phyloP scores from a whole-genome alignment of 2,797 vertebrate genomes.

The Acestrorhynchus altus region DNA sequence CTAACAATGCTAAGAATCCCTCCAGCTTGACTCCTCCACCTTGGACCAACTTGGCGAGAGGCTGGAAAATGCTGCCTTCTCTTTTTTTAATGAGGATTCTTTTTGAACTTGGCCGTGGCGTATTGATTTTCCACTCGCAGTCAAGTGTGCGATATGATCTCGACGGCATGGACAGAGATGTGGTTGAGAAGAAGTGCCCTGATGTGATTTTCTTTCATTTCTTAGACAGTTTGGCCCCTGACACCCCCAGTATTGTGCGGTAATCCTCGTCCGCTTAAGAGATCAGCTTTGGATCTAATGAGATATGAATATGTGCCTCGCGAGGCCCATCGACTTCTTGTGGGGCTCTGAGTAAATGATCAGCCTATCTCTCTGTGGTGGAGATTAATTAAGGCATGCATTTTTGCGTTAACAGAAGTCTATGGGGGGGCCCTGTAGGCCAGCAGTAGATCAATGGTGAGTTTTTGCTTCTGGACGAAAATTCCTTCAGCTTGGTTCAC shows the following conservation, averaged over 20 bases:
- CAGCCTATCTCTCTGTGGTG: slow-evolving; percentile 14
- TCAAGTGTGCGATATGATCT: slow-evolving; percentile 69
- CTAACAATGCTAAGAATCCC: slow-evolving; percentile 71
- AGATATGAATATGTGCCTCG: slow-evolving; percentile 60
- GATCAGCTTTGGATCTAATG: slow-evolving; percentile 56
- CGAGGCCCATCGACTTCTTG: slow-evolving; percentile 44
- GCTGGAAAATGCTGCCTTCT: slow-evolving; percentile 56
- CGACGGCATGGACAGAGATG: slow-evolving; percentile 46
- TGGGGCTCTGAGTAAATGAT: slow-evolving; percentile 32
- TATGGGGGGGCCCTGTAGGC: slow-evolving; percentile 46
- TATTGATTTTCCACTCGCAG: slow-evolving; percentile 72
- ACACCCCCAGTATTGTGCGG: slow-evolving; percentile 63
- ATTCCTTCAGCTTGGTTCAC: slow-evolving; percentile 53
- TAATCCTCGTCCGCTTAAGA: slow-evolving; percentile 69
- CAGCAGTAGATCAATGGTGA: slow-evolving; percentile 64
- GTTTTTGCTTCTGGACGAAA: slow-evolving; percentile 59
- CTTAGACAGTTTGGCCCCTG: slow-evolving; percentile 48
- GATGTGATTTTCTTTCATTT: slow-evolving; percentile 57
- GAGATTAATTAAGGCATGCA: slow-evolving; percentile 64
- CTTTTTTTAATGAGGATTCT: slow-evolving; percentile 73
- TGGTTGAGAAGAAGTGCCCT: slow-evolving; percentile 51
- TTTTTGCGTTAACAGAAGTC: slow-evolving; percentile 58
- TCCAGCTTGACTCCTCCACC: slow-evolving; percentile 63
- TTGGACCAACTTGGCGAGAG: slow-evolving; percentile 53
- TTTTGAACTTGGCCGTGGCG: slow-evolving; percentile 67